Base-by-base conservation (phyloP, 2,113 vertebrate genomes). In the Coturnix japonica region DNA sequence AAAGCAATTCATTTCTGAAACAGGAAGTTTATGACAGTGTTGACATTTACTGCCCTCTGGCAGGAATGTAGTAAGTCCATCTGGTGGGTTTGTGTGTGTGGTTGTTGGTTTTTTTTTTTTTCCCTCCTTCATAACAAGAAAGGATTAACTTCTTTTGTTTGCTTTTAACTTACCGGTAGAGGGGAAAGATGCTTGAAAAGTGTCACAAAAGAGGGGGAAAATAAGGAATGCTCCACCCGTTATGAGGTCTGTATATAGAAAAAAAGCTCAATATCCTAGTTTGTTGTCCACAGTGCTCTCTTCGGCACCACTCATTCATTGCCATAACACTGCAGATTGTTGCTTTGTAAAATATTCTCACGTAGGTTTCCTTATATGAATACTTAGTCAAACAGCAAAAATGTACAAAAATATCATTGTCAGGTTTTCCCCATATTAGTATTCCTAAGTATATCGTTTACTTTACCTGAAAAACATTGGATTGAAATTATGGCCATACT, bases 1-100 rank as follows among this genome's bases (percentile, higher is more conserved):
- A 91, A 91, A 91, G 30, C 37, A 61, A 22, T 74, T 91, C 69
- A 85, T 89, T 92, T 93, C 89, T 64, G 93, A 94, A 86, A 72
- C 85, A 92, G 87, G 85, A 91, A 93, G 82, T 92, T 79, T 31
- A 80, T 64, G 77, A 89, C 60, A 56, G 81, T 81, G 67, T 77
- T 93, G 95, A 93, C 89, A 89, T 77, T 91, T 85, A 82, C 56
- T 87, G 64, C 84, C 91, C 78, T 89, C 87, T 77, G 81, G 87
- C 78, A 96, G 63, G 77, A 93, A 51, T 0, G 0, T 22, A 80
- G 63, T 77, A 60, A 35, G 81, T 87, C 67, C 78, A 87, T 89
- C 76, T 89, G 91, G 51, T 51, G 76, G n/a, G 17, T 28, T 28
- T 63, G 16, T 18, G 2, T 7, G 47, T 8, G 43, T 41, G 39